These are phyloP conservation scores for Phocides pigmalion DNA, from an alignment of 1,140 invertebrate species.

Conservation along the genomic window DNA sequence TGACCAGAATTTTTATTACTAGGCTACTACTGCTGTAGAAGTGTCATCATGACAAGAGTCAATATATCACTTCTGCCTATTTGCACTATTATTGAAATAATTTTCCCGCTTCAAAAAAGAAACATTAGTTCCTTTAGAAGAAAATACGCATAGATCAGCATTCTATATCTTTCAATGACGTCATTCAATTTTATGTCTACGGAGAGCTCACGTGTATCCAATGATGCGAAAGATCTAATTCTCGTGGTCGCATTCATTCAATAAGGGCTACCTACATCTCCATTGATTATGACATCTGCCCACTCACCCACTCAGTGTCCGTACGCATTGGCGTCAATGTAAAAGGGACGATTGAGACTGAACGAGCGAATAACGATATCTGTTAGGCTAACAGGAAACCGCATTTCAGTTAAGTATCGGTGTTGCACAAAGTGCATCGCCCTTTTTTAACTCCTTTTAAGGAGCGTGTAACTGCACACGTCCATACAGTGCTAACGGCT, in stretches of 20 bases:
- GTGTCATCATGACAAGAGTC: no score
- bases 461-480: slow-evolving; percentile 45
- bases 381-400: slow-evolving; percentile 40
- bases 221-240: not conserved
- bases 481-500: slow-evolving; percentile 37
- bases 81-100: no score
- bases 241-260: not conserved
- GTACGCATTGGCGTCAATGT: slow-evolving; percentile 4
- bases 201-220: not conserved
- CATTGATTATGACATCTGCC: slow-evolving; percentile 18
- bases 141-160: no score
- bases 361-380: slow-evolving; percentile 12
- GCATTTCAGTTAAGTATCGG: slow-evolving; percentile 39
- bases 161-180: no score
- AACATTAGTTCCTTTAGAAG: no score
- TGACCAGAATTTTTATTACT: no score
- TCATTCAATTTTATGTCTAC: no score
- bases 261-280: not conserved
- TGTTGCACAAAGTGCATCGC: slow-evolving; percentile 47
- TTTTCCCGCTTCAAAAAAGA: no score
- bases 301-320: no score
- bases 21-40: no score
- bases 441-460: slow-evolving; percentile 42
- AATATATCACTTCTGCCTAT: no score
- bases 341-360: slow-evolving; percentile 13